Base-by-base conservation (phyloP, 2,797 vertebrate species). In the Ctenopoma kingsleyae region DNA sequence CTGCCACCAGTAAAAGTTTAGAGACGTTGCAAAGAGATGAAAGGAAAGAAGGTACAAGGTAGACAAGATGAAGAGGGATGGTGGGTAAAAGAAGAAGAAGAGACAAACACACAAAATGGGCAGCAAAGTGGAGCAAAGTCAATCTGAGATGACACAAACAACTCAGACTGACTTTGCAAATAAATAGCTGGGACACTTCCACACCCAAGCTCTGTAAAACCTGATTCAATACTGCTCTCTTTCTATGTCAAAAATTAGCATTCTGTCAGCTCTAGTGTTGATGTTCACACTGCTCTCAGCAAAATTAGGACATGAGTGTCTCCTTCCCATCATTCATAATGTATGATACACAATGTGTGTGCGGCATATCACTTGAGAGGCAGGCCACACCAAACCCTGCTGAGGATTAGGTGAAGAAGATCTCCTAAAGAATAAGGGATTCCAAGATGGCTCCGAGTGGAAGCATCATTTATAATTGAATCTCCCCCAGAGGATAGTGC, bases 391-490 rank as follows among this genome's bases (percentile, higher is more conserved):
- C 76, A 54, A 90, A 84, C 78, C 78, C 89, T 83, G 79, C 80
- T 58, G 86, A 87, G 88, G 88, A 93, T 91, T 90, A 91, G 80
- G 86, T 89, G 82, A 84, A 85, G 86, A 89, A 90, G 89, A 89
- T 84, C 90, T 89, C 86, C 82, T 51, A 66, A 87, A 93, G 89
- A 92, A 93, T 79, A 80, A 85, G 85, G 88, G 84, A 91, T 90
- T 91, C 83, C 83, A 92, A 92, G 89, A 91, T 90, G 89, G 91
- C 86, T 93, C 80, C 62, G 67, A 93, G 89, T 83, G 87, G 87
- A 89, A 92, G 87, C 88, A 88, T 93, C 90, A 92, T 94, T 93
- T 88, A 94, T 94, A 94, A 94, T 94, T 93, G 89, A 94, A 90
- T 87, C 87, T 77, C 87, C 91, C 92, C 90, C 25, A 56, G 89